Evolutionary conservation across 2,797 vertebrate genomes (phyloP).

Genomic region (Pteropus rufus): DNA sequence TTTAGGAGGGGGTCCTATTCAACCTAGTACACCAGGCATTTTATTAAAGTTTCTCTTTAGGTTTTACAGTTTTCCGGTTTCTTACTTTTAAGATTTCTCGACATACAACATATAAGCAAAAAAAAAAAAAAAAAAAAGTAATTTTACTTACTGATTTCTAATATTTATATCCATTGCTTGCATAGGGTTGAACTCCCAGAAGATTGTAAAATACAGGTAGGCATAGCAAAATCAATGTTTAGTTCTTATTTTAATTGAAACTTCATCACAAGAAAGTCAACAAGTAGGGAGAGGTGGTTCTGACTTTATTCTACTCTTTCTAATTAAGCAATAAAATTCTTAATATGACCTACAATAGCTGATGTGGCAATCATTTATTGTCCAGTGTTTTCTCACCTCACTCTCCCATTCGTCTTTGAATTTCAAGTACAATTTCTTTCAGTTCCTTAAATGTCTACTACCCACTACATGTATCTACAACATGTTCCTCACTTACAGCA

Average conservation of each 20-base stretch:
- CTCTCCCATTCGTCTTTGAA: background rate
- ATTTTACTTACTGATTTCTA: background rate
- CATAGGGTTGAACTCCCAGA: background rate
- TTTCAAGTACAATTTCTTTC: background rate
- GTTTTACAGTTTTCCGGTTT: background rate
- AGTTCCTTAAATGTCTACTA: background rate
- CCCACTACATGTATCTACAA: accelerated
- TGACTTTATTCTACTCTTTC: background rate
- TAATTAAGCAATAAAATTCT: background rate
- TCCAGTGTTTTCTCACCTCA: background rate
- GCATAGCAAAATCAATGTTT: background rate
- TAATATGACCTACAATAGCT: background rate
- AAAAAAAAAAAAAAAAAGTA: too few species aligned
- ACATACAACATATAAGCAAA: background rate
- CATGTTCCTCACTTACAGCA: background rate
- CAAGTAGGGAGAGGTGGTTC: too few species aligned
- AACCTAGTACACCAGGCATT: background rate
- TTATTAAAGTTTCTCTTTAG: background rate
- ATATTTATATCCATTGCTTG: background rate
- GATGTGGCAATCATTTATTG: background rate
- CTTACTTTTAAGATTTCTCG: background rate
- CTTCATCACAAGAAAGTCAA: background rate
- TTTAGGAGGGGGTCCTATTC: background rate
- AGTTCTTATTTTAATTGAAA: background rate
- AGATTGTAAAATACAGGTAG: background rate